Percentiles rank a stretch among this genome's conserved stretches.
phyloP scores from a whole-genome alignment of 2,888 invertebrate genomes.

The Torymus tubicola region DNA sequence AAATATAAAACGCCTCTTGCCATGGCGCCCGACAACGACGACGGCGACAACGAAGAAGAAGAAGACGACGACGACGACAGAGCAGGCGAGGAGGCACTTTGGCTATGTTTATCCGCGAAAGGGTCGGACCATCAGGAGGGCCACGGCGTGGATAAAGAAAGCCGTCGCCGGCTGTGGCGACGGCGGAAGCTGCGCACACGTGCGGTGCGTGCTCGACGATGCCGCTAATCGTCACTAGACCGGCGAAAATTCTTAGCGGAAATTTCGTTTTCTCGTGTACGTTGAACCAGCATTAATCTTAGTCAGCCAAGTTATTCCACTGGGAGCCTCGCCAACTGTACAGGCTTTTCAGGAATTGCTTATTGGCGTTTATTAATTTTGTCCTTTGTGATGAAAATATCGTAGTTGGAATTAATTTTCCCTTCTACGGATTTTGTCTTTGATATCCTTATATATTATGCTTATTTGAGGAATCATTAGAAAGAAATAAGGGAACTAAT shows the following conservation, averaged over 20 bases:
- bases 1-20: conserved; percentile 47
- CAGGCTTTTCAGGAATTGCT: neutral
- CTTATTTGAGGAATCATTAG: no score
- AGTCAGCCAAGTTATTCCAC: neutral
- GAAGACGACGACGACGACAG: conserved; percentile 15
- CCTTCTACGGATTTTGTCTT: no score
- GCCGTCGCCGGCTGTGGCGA: neutral
- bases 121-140: conserved; percentile 8
- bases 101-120: conserved; percentile 55
- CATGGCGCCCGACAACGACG: conserved; percentile 41
- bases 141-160: neutral
- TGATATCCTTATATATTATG: no score
- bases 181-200: neutral
- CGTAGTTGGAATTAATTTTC: neutral
- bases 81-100: conserved; percentile 1
- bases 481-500: no score
- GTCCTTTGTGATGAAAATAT: conserved; percentile 8
- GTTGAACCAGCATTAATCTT: conserved; percentile 25
- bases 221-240: neutral
- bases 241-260: neutral
- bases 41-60: conserved; percentile 30
- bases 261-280: neutral
- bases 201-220: neutral
- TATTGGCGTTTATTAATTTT: neutral
- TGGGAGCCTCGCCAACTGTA: conserved; percentile 9